Percentiles rank a stretch among this genome's conserved stretches.
phyloP scores from a whole-genome alignment of 2,113 vertebrate genomes.

The Burhinus bistriatus region DNA sequence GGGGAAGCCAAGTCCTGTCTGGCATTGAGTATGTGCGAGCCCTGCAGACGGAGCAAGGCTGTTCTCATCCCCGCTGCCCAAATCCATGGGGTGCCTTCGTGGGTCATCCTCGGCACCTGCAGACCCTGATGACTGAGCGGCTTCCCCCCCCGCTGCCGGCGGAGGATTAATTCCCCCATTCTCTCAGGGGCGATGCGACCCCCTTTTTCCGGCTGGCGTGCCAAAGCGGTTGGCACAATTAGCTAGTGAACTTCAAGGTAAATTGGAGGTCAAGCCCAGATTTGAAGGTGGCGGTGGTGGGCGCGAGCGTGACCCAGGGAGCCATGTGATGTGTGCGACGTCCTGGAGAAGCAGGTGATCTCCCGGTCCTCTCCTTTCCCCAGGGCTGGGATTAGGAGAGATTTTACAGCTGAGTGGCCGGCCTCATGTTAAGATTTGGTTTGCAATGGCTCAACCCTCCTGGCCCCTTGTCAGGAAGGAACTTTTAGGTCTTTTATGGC shows the following conservation, averaged over 20 bases:
- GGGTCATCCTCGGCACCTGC: rapidly evolving
- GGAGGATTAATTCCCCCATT: background rate
- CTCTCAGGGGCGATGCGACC: background rate
- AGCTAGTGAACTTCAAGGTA: slow-evolving; percentile 20
- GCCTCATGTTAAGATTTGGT: background rate
- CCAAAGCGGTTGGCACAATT: background rate
- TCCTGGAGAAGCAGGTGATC: slow-evolving; percentile 33
- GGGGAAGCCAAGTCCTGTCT: background rate
- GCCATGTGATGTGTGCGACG: background rate
- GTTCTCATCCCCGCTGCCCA: background rate
- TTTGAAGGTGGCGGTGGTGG: slow-evolving; percentile 34
- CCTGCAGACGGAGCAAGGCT: background rate
- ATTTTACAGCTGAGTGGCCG: slow-evolving; percentile 41
- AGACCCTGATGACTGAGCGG: background rate
- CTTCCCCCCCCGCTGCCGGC: rapidly evolving
- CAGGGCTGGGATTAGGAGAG: slow-evolving; percentile 43
- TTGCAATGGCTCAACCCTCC: background rate
- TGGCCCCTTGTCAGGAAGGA: background rate
- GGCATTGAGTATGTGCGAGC: background rate
- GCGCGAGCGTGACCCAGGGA: background rate
- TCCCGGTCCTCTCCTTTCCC: slow-evolving; percentile 21
- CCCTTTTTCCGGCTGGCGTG: rapidly evolving
- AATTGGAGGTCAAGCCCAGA: slow-evolving; percentile 59
- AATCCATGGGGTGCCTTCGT: background rate
- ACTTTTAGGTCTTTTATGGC: background rate